phyloP scores from a whole-genome alignment of 2,113 vertebrate genomes.

The Corydoras sp. region DNA sequence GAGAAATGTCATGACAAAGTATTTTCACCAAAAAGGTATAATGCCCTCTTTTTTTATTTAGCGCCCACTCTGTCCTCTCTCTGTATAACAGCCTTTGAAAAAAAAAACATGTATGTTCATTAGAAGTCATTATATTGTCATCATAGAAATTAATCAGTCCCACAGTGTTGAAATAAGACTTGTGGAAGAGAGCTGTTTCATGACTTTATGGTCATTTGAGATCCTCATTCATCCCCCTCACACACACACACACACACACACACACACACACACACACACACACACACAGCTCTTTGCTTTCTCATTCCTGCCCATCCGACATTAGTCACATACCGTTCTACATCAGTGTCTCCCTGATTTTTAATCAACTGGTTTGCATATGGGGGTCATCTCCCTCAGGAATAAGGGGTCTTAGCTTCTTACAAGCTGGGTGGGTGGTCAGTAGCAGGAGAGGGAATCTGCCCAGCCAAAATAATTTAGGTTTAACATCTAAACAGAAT shows the following conservation, averaged over 20 bases:
- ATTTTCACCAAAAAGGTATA: too few relatives aligned
- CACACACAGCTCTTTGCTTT: background rate
- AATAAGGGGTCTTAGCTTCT: constrained; percentile 31
- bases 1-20: too few relatives aligned
- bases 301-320: background rate
- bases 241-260: background rate
- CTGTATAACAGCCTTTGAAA: constrained; percentile 8
- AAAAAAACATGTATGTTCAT: constrained; percentile 22
- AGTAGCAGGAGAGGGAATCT: background rate
- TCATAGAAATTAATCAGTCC: constrained; percentile 39
- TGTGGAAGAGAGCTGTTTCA: constrained; percentile 12
- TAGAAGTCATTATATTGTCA: constrained; percentile 40
- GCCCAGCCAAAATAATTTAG: too few relatives aligned
- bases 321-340: constrained; percentile 39
- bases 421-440: constrained; percentile 45
- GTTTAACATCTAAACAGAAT: too few relatives aligned
- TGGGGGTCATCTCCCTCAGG: constrained; percentile 35
- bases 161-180: constrained; percentile 31
- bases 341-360: constrained; percentile 45
- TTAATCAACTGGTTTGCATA: constrained; percentile 48
- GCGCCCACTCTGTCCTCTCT: background rate
- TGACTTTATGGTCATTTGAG: constrained; percentile 28
- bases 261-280: background rate
- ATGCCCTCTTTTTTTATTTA: too few relatives aligned
- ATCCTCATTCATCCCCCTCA: background rate